A percentile compares a stretch with the other conserved stretches of the same genome.
phyloP scores from a whole-genome alignment of 2,888 invertebrate species.

The Norana najaformis region DNA sequence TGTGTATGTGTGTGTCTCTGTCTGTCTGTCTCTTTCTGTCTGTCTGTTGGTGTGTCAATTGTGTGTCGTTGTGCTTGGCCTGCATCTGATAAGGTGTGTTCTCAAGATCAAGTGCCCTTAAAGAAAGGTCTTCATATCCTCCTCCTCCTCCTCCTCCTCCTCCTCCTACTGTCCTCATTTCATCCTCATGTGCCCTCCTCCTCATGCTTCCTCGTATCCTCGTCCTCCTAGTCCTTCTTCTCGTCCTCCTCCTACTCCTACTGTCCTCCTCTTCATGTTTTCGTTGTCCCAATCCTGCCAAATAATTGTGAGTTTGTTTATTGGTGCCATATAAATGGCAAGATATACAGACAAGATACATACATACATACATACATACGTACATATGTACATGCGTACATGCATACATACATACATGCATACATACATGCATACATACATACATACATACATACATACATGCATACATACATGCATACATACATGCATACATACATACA shows the following conservation, averaged over 20 bases:
- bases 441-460: slow-evolving; percentile 25
- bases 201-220: background rate
- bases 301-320: too few species aligned
- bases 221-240: too few species aligned
- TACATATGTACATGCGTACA: slow-evolving; percentile 9
- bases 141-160: background rate
- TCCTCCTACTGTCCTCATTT: background rate
- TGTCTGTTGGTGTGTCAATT: background rate
- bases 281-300: too few species aligned
- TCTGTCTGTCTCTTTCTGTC: background rate
- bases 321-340: too few species aligned
- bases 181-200: background rate
- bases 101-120: background rate
- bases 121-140: background rate
- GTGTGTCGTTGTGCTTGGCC: background rate
- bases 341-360: too few species aligned
- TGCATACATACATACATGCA: background rate
- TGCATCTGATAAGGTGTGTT: background rate
- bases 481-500: slow-evolving; percentile 24
- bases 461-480: slow-evolving; percentile 24
- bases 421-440: background rate
- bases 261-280: too few species aligned
- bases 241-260: too few species aligned
- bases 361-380: background rate
- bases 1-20: background rate